Base-by-base conservation (phyloP, 2,113 vertebrate species). In the Vidua macroura region DNA sequence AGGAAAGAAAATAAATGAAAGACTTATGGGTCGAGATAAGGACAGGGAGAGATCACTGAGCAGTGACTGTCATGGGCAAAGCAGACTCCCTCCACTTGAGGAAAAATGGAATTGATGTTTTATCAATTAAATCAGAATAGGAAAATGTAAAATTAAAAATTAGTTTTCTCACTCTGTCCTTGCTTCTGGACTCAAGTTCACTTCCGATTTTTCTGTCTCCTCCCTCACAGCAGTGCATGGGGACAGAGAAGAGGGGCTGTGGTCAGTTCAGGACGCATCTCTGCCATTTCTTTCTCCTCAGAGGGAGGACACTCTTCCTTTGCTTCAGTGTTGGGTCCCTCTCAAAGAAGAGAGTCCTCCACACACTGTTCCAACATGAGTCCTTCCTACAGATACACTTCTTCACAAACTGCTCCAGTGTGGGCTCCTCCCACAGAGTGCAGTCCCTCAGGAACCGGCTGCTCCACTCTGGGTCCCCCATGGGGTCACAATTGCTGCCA, bases 381-480 rank as follows among this genome's bases (percentile, higher is more conserved):
- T n/a, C 53, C 30, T 53, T 89, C 21, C 41, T 33, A 5, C 1
- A 13, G 15, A 15, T 4, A 2, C 23, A 59, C 18, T 10, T 60
- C 62, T 21, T 46, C 60, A 21, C 39, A 39, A 41, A 31, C n/a
- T 60, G 23, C 24, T 68, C 35, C 43, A 44, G 14, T 15, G 10
- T 9, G 25, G 8, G 15, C 19, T 14, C 13, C 2, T 79, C 15
- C 49, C 33, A 30, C 2, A 7, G 21, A 13, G 0, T 28, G 12
- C 69, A 39, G 10, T 60, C 11, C 52, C 6, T 59, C 44, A 23
- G 18, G 51, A 58, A 6, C 18, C 44, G 35, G 11, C 21, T 35
- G 35, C 16, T 49, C 30, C 49, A 15, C 13, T 2, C 2, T 43
- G 35, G 10, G 8, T 17, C 13, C 10, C 15, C 30, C 24, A 11